These are phyloP conservation scores for Entomobrya proxima DNA, from an alignment of 2,888 invertebrate genomes.

Conservation along the genomic window DNA sequence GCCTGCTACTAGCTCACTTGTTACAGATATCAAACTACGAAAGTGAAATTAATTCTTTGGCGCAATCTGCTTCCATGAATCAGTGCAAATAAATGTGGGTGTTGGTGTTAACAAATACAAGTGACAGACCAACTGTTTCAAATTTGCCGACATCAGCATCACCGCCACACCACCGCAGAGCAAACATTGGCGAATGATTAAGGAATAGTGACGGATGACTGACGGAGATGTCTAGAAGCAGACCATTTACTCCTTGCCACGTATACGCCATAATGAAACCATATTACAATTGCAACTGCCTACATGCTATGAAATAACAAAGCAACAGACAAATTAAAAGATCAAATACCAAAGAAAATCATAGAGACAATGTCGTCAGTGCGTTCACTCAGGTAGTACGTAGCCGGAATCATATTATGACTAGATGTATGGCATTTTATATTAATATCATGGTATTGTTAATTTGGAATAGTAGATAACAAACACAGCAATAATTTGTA, in stretches of 20 bases:
- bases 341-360: constrained; percentile 1
- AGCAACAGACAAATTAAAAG: not conserved
- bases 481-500: not conserved
- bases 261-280: not conserved
- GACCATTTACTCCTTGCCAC: not conserved
- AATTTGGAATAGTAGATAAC: not conserved
- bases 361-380: not conserved
- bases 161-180: not conserved
- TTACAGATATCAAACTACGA: not conserved
- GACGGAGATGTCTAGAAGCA: not conserved
- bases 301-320: not conserved
- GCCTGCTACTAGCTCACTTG: too few relatives aligned
- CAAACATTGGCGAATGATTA: constrained; percentile 13
- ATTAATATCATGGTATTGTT: too few relatives aligned
- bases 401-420: too few relatives aligned
- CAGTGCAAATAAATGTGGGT: constrained; percentile 13
- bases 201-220: not conserved
- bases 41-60: constrained; percentile 23
- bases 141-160: constrained; percentile 17
- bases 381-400: too few relatives aligned
- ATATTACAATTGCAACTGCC: not conserved
- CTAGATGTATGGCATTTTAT: too few relatives aligned
- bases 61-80: constrained; percentile 30
- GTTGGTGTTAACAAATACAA: constrained; percentile 6
- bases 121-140: not conserved